These are phyloP conservation scores for Villa cingulata DNA, from an alignment of 2,888 invertebrate genomes.

Conservation along the genomic window DNA sequence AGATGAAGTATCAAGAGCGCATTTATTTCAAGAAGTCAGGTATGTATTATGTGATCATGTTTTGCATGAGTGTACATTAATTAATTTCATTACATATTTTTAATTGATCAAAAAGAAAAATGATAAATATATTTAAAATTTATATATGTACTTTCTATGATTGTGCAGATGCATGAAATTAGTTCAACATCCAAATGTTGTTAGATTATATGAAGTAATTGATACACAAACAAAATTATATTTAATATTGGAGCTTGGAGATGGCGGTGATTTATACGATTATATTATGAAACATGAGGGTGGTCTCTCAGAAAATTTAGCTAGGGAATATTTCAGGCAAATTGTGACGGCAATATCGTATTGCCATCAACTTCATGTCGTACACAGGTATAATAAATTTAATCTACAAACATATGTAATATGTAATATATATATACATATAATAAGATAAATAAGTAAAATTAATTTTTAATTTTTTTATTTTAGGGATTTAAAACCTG, in stretches of 20 bases:
- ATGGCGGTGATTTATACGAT: constrained; percentile 97
- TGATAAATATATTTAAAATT: no score
- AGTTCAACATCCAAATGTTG: constrained; percentile 98
- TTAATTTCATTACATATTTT: no score
- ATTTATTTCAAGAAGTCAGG: constrained; percentile 88
- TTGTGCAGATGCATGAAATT: constrained; percentile 82
- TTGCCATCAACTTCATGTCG: constrained; percentile 77
- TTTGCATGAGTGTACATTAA: no score
- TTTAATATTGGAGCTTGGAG: constrained; percentile 91
- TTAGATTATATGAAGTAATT: constrained; percentile 95
- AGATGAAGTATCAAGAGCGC: constrained; percentile 88
- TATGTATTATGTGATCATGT: constrained; percentile 15
- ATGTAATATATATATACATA: no score
- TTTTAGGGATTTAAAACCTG: constrained; percentile 87
- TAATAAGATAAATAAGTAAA: not conserved
- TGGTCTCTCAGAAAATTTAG: constrained; percentile 69
- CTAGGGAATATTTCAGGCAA: constrained; percentile 88
- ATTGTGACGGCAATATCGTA: constrained; percentile 96
- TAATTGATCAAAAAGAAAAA: no score
- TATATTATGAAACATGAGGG: constrained; percentile 93
- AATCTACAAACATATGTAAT: no score
- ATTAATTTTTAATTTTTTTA: constrained; percentile 1
- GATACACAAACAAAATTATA: constrained; percentile 97
- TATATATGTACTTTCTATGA: no score
- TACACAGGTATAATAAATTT: constrained; percentile 38